Conservation (phyloP, 2,797 vertebrate genomes). For the Urosaurus nigricauda region DNA sequence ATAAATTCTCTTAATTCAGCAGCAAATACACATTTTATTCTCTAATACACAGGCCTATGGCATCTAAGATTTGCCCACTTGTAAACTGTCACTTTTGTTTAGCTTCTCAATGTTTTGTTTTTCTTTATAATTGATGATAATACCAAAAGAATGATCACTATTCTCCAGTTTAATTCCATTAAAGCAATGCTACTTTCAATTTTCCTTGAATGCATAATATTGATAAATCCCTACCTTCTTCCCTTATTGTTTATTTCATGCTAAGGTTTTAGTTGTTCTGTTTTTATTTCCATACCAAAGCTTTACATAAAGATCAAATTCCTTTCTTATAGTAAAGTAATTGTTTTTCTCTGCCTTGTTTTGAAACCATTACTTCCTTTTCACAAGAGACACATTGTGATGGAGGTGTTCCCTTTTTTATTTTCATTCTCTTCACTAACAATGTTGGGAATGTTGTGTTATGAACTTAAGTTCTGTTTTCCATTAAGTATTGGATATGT, state of each 20-base stretch:
- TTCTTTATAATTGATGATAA: neutral
- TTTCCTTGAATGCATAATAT: constrained; percentile 42
- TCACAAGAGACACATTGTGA: neutral
- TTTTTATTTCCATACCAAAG: neutral
- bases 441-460: constrained; percentile 42
- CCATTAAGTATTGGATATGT: constrained; percentile 51
- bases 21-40: neutral
- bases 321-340: constrained; percentile 7
- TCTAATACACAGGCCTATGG: neutral
- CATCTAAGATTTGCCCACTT: neutral
- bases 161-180: neutral
- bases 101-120: neutral
- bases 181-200: neutral
- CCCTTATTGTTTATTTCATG: rapidly evolving
- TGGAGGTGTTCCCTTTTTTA: constrained; percentile 34
- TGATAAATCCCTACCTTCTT: neutral
- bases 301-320: neutral
- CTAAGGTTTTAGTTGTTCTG: neutral
- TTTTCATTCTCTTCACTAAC: constrained; percentile 44
- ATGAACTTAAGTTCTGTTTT: constrained; percentile 60
- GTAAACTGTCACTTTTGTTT: neutral
- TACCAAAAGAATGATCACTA: neutral
- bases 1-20: neutral
- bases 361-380: constrained; percentile 37
- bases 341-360: constrained; percentile 14